These are phyloP conservation scores for Centroberyx gerrardi DNA, from an alignment of 2,797 vertebrate species.

Conservation along the genomic window DNA sequence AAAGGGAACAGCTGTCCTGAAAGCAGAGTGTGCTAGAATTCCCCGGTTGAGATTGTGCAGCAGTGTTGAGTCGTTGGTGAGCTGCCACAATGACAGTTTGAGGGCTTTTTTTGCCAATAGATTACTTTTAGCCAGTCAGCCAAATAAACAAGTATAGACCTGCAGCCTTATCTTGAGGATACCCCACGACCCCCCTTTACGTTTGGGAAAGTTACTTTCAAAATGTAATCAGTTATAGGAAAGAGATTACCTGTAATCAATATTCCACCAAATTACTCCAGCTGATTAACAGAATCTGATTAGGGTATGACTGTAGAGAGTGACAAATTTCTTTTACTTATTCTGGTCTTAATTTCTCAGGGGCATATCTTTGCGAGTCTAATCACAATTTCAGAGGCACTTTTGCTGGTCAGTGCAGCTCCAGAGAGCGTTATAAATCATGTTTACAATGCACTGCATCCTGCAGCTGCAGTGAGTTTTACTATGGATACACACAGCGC, in stretches of 20 bases:
- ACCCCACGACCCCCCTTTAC: constrained; percentile 9
- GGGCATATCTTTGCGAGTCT: constrained; percentile 17
- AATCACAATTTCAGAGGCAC: constrained; percentile 35
- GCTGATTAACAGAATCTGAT: constrained; percentile 12
- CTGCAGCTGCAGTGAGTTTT: constrained; percentile 40
- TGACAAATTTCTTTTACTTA: constrained; percentile 8
- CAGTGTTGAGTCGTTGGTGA: constrained; percentile 59
- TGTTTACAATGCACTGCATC: constrained; percentile 45
- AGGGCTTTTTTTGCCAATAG: constrained; percentile 34
- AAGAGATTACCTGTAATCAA: constrained; percentile 23
- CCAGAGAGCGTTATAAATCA: constrained; percentile 48
- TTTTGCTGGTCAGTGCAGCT: constrained; percentile 42
- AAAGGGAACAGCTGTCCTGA: constrained; percentile 58
- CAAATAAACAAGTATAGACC: constrained; percentile 48
- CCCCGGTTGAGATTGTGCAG: constrained; percentile 53
- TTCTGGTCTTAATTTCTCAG: background rate
- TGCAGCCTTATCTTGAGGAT: constrained; percentile 28
- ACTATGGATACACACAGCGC: constrained; percentile 27
- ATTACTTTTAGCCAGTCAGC: constrained; percentile 57
- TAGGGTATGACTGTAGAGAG: background rate
- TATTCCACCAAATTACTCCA: constrained; percentile 1
- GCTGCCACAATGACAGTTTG: constrained; percentile 53
- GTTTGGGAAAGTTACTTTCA: constrained; percentile 17
- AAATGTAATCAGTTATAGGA: constrained; percentile 29
- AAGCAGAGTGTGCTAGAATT: constrained; percentile 49